These are phyloP conservation scores for Petrocephalus microphthalmus DNA, from an alignment of 2,113 vertebrate species.

Conservation along the genomic window DNA sequence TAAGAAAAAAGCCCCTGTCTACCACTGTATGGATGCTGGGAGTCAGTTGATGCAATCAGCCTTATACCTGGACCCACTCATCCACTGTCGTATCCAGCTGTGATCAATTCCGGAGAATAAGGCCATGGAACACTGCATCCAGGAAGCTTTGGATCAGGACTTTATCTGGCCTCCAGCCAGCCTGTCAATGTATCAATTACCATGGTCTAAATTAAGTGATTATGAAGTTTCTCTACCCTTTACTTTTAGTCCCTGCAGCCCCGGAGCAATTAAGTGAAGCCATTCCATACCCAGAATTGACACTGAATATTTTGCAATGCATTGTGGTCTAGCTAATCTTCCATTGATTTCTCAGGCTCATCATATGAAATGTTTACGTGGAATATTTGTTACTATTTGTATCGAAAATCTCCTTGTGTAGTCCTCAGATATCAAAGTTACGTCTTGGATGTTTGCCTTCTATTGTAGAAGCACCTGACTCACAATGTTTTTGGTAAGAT, in stretches of 20 bases:
- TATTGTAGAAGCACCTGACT: neutral
- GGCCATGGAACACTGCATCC: neutral
- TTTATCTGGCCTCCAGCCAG: neutral
- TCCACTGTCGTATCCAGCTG: neutral
- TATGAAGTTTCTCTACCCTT: neutral
- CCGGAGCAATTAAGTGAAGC: neutral
- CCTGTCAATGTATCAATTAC: neutral
- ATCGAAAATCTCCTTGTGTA: neutral
- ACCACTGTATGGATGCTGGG: neutral
- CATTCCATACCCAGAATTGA: neutral
- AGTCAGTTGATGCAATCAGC: neutral
- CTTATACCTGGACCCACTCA: neutral
- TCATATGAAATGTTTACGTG: neutral
- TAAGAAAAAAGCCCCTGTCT: neutral
- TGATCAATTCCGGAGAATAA: neutral
- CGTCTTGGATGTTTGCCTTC: neutral
- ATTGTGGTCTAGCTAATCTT: neutral
- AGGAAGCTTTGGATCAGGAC: neutral
- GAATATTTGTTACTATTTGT: neutral
- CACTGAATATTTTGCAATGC: neutral
- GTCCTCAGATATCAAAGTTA: neutral
- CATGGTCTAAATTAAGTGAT: neutral
- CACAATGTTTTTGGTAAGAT: neutral
- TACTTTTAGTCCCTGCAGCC: neutral
- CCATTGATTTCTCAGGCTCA: neutral